These are phyloP conservation scores for Polyploca ridens DNA, from an alignment of 2,888 invertebrate species.

Conservation along the genomic window DNA sequence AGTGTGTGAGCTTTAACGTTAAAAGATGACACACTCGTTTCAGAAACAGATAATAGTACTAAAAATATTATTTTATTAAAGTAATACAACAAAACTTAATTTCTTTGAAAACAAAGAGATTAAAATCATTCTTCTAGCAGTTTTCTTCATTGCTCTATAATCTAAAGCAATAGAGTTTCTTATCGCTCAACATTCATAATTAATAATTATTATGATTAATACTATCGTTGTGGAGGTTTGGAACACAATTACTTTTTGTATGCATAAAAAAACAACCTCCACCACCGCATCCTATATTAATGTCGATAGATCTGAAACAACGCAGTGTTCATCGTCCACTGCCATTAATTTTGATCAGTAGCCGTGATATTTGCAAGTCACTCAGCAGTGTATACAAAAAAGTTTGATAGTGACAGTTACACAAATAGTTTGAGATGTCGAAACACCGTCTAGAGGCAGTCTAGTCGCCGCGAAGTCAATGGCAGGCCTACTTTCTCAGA, in stretches of 20 bases:
- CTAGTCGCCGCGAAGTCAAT: constrained; percentile 70
- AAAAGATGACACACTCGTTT: not conserved
- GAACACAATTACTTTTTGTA: constrained; percentile 27
- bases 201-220: constrained; percentile 15
- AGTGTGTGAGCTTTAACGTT: not conserved
- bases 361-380: constrained; percentile 6
- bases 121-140: not conserved
- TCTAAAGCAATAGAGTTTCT: constrained; percentile 9
- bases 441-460: constrained; percentile 67
- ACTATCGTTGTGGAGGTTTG: constrained; percentile 13
- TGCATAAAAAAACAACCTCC: constrained; percentile 9
- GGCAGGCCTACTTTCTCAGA: constrained; percentile 77
- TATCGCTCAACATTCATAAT: constrained; percentile 10
- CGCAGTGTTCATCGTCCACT: constrained; percentile 14
- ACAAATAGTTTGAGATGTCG: constrained; percentile 21
- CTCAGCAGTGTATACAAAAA: constrained; percentile 35
- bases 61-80: not conserved
- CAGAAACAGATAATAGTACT: not conserved
- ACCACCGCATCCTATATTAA: not conserved
- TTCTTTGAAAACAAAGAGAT: not conserved
- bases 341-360: constrained; percentile 9
- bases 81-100: not conserved
- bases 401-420: constrained; percentile 3
- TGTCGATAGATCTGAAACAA: not conserved
- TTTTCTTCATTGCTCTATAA: constrained; percentile 8